Base-by-base conservation (phyloP, 2,797 vertebrate species). In the Lepus oiostolus region DNA sequence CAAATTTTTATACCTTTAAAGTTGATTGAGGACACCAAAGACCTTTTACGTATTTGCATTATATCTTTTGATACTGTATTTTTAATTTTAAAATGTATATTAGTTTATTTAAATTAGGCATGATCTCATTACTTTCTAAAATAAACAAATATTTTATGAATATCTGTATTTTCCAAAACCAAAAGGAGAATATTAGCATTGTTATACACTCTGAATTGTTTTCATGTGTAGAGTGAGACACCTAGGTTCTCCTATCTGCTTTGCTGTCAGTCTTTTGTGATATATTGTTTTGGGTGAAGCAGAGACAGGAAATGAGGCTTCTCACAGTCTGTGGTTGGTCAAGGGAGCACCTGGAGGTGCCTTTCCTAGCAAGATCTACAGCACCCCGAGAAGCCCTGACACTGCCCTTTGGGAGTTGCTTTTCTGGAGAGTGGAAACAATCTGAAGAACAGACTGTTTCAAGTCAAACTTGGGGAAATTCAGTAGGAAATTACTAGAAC, bases 71-170 rank as follows among this genome's bases (percentile, higher is more conserved):
- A 84, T 58, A 67, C 5, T 83, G 0, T 77, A 91, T 70, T 91
- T 91, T 90, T 88, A 63, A 22, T 94, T 21, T 58, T 35, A 76
- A 95, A 79, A 67, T 82, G 22, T 35, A n/a, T 70, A 77, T 79
- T 86, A 17, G 52, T 70, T 63, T 60, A 83, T 19, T 91, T 60
- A 38, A 80, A 85, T 38, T 72, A 76, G 67, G 4, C 62, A 38
- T 26, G 26, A 75, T 50, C 14, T 60, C 22, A 72, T 86, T 75
- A 38, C 3, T 75, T 75, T 67, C 22, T 63, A 76, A n/a, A 7
- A 35, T 62, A 35, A 60, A 80, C n/a, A 21, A 50, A 60, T 2
- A 89, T 65, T 96, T 96, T 85, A 38, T 14, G 11, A 71, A 83
- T 90, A 30, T 70, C 35, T 58, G 0, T n/a, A n/a, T 90, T 93